Evolutionary conservation across 2,888 invertebrate genomes (phyloP).

Genomic region (Gari tellinella): DNA sequence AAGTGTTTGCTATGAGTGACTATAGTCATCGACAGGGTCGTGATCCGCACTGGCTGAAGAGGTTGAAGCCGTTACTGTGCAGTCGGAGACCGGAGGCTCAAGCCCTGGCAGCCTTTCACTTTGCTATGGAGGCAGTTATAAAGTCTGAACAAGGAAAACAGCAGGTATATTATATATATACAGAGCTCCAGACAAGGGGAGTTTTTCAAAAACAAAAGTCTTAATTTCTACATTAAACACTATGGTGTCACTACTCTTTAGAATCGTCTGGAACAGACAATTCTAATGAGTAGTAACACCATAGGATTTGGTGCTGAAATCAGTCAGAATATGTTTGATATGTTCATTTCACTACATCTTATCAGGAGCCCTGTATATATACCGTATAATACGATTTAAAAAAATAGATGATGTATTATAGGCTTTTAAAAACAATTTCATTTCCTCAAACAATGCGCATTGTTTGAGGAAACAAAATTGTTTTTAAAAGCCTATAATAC

Average conservation of each 20-base stretch:
- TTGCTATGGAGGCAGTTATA: conserved; percentile 99
- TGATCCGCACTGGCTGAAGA: conserved; percentile 96
- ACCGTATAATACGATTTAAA: too few relatives aligned
- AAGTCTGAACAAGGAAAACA: conserved; percentile 88
- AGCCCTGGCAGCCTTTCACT: conserved; percentile 98
- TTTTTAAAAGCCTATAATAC: too few relatives aligned
- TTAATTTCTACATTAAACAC: neutral
- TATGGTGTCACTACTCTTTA: neutral
- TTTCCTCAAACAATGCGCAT: too few relatives aligned
- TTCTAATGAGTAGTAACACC: neutral
- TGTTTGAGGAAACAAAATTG: too few relatives aligned
- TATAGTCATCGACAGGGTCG: conserved; percentile 97
- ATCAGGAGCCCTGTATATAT: too few relatives aligned
- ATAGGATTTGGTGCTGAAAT: neutral
- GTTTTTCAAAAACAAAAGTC: too few relatives aligned
- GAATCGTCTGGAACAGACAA: neutral
- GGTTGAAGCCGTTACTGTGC: conserved; percentile 96
- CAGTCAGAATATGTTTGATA: too few relatives aligned
- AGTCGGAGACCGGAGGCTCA: conserved; percentile 98
- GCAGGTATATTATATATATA: conserved; percentile 75
- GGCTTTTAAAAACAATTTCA: too few relatives aligned
- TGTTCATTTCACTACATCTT: too few relatives aligned
- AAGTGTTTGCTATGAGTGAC: conserved; percentile 92
- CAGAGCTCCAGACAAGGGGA: too few relatives aligned
- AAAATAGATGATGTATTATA: too few relatives aligned